Base-by-base conservation (phyloP, 2,888 invertebrate species). In the Hedya salicella region DNA sequence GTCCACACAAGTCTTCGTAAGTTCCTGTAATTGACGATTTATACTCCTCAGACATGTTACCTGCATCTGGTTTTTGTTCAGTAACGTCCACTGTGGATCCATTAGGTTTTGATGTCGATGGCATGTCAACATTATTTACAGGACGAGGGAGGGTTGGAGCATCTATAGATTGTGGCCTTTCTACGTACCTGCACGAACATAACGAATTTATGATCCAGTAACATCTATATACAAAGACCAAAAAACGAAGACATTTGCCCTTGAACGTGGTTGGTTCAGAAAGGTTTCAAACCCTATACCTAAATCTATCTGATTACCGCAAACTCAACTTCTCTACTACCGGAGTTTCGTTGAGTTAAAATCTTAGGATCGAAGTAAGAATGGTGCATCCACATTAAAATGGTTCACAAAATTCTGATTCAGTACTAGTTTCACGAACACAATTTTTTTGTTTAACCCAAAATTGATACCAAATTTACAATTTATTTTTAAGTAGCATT, bases 1-100 rank as follows among this genome's bases (percentile, higher is more conserved):
- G 85, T 0, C 82, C 84, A 64, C 82, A 79, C 82, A 85, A 87
- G 69, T 91, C 90, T 70, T 91, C 91, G 60, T 78, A 83, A 21
- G 80, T 75, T 32, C 82, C 83, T 62, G 79, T 71, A 17, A 56
- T 17, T 44, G 56, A 44, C 2, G 44, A n/a, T 8, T 44, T 56
- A 17, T 30, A 42, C 16, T 30, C 30, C 2, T 56, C 56, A 56
- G 2, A 8, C 42, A n/a, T 53, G 19, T 16, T 42, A 9, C 8
- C 30, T 14, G 42, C 8, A 1, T 56, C 56, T 30, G 44, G 5
- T 17, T 44, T 56, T 56, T 16, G 42, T 8, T 56, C 56, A 6
- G 30, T 16, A 6, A n/a, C 44, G 25, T 17, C 36, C 36, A 36
- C 2, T 36, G 9, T 9, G 2, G 36, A 36, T 1, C 9, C 30